These are phyloP conservation scores for Laterallus jamaicensis DNA, from an alignment of 2,113 vertebrate genomes.

Conservation along the genomic window DNA sequence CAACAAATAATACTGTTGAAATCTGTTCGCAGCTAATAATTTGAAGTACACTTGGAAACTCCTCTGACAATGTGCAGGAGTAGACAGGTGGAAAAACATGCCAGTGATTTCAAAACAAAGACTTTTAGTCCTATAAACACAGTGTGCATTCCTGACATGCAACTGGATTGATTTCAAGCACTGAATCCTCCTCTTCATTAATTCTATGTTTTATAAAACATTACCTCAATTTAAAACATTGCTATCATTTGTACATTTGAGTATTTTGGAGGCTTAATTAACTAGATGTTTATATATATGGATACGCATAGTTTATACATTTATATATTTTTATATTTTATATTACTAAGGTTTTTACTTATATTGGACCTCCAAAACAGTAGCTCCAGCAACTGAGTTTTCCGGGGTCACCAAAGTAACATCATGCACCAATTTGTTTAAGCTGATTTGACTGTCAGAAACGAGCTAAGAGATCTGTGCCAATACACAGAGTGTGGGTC, in stretches of 20 bases:
- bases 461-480: not conserved
- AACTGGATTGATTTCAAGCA: not conserved
- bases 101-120: not conserved
- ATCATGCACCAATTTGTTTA: not conserved
- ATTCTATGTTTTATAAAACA: not conserved
- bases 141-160: not conserved
- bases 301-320: not conserved
- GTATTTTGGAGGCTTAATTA: not conserved
- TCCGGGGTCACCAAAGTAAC: not conserved
- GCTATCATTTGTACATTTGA: not conserved
- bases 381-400: conserved; percentile 17
- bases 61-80: not conserved
- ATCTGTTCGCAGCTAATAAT: not conserved
- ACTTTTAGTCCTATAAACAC: not conserved
- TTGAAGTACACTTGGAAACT: not conserved
- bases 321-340: not conserved
- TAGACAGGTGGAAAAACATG: not conserved
- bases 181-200: not conserved
- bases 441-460: conserved; percentile 8
- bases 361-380: not conserved
- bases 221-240: not conserved
- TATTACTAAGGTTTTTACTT: not conserved
- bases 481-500: not conserved
- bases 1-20: not conserved
- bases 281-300: not conserved